Percentiles rank a stretch among this genome's conserved stretches.
phyloP scores from a whole-genome alignment of 2,888 invertebrate species.

The Drosophila prostipennis region DNA sequence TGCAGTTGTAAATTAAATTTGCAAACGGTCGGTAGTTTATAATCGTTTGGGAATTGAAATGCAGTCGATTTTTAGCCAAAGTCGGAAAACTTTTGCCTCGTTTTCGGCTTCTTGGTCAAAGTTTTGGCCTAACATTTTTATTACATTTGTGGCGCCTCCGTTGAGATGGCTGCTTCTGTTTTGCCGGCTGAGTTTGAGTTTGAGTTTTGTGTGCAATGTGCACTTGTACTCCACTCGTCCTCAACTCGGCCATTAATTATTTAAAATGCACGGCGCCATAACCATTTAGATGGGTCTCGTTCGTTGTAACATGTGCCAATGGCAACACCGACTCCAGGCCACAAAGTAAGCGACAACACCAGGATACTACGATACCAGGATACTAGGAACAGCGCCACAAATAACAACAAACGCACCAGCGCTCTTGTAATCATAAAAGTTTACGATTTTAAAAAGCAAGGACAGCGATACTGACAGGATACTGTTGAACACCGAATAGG shows the following conservation, averaged over 20 bases:
- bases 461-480: background rate
- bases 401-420: conserved; percentile 27
- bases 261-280: conserved; percentile 70
- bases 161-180: conserved; percentile 1
- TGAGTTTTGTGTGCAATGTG: conserved; percentile 10
- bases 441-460: conserved; percentile 63
- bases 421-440: conserved; percentile 72
- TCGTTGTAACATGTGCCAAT: conserved; percentile 64
- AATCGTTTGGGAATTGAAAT: conserved; percentile 80
- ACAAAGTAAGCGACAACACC: conserved; percentile 40
- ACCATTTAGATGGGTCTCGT: conserved; percentile 62
- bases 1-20: conserved; percentile 77
- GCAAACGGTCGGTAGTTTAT: conserved; percentile 74
- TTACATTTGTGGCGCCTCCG: conserved; percentile 65
- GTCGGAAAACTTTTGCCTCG: conserved; percentile 59
- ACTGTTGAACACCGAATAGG: background rate
- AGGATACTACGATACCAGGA: conserved; percentile 2
- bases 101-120: conserved; percentile 60
- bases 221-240: conserved; percentile 17
- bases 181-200: background rate
- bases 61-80: conserved; percentile 56
- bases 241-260: conserved; percentile 67
- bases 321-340: conserved; percentile 23
- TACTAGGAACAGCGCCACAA: conserved; percentile 23
- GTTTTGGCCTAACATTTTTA: conserved; percentile 70